These are phyloP conservation scores for Phthorimaea operculella DNA, from an alignment of 1,140 invertebrate species.

Conservation along the genomic window DNA sequence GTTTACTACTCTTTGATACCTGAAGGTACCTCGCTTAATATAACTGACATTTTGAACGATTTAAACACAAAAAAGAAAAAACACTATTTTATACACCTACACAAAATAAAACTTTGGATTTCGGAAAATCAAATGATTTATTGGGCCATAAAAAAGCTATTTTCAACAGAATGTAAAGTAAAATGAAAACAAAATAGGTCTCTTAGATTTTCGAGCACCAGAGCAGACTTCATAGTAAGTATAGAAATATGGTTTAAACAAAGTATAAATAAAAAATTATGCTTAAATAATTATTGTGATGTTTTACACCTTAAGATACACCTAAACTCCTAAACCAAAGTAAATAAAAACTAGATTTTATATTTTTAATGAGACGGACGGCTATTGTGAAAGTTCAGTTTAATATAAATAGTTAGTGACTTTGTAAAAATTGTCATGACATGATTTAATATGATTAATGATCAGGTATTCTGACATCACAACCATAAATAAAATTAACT, in stretches of 20 bases:
- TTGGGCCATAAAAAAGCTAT: background rate
- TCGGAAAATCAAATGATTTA: too few relatives aligned
- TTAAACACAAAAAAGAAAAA: too few relatives aligned
- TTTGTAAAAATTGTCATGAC: background rate
- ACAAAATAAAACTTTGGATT: too few relatives aligned
- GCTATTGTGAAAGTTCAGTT: background rate
- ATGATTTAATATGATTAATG: background rate
- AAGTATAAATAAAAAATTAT: constrained; percentile 16
- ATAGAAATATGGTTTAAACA: constrained; percentile 9
- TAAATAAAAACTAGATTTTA: constrained; percentile 21
- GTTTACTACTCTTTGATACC: too few relatives aligned
- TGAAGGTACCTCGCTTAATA: too few relatives aligned
- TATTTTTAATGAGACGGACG: constrained; percentile 23
- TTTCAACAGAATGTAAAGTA: constrained; percentile 7
- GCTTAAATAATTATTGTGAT: constrained; percentile 27
- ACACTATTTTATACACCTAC: too few relatives aligned
- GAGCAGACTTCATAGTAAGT: background rate
- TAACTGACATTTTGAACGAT: too few relatives aligned
- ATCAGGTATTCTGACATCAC: background rate
- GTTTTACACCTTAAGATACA: constrained; percentile 18
- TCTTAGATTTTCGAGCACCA: constrained; percentile 9
- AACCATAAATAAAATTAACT: background rate
- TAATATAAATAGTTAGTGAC: background rate
- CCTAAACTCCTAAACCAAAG: constrained; percentile 27
- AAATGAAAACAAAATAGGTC: constrained; percentile 17